Base-by-base conservation (phyloP, 2,888 invertebrate species). In the Nebria brevicollis region DNA sequence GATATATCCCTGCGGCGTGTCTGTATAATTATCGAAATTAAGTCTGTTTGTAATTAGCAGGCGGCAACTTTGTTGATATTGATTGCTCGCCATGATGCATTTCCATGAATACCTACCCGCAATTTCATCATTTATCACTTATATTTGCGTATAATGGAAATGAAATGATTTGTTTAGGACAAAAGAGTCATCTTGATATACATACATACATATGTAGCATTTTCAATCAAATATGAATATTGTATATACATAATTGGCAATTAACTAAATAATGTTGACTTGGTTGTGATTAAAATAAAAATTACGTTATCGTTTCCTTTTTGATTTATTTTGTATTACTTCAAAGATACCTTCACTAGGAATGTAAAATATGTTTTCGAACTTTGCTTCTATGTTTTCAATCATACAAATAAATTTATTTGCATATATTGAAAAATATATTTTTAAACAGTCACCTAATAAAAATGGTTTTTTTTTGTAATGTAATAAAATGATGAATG, bases 1-100 rank as follows among this genome's bases (percentile, higher is more conserved):
- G 72, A 43, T 26, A 13, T 70, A 77, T 26, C 64, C 65, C 15
- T 41, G 73, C 15, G 41, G 73, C 43, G 64, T 70, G 54, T 20
- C 25, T 77, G 72, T 77, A 7, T 54, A 54, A 72, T 77, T 77
- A 77, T 77, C 77, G 70, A 77, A 77, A 77, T 64, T 72, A 77
- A 77, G 72, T 64, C 70, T 75, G 75, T 34, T 34, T 70, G 77
- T 77, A 77, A 77, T 77, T 77, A 77, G 43, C 77, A 72, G 72
- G 43, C 77, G 77, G 77, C 72, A 20, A 77, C 34, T 77, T 77
- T 70, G 72, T 72, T 70, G 43, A 72, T 77, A 72, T 54, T 77
- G 72, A 77, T 77, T 77, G 43, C 72, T 20, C 5, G 70, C 20
- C 25, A 15, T 26, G 13, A 20, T 70, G 25, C 70, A 34, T 70